phyloP scores from a whole-genome alignment of 2,888 invertebrate genomes.

The Caenorhabditis plicata region DNA sequence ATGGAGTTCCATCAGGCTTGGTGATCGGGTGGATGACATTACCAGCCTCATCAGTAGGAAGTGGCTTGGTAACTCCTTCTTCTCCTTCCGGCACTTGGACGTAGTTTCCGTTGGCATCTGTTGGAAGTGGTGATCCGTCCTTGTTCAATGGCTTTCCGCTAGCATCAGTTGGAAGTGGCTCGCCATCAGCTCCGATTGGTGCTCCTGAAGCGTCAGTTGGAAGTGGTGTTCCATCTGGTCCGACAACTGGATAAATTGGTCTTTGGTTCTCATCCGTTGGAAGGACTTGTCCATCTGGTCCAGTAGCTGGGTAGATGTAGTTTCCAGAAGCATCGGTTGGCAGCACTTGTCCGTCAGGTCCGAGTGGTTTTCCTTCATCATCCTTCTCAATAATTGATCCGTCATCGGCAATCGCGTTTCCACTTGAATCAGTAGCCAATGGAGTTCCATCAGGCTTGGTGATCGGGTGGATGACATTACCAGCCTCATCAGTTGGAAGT shows the following conservation, averaged over 20 bases:
- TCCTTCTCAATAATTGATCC: conserved; percentile 17
- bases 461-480: conserved; percentile 31
- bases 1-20: conserved; percentile 18
- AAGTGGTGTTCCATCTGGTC: conserved; percentile 3
- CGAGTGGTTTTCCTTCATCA: conserved; percentile 37
- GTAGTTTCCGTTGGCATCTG: conserved; percentile 12
- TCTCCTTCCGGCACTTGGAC: conserved; percentile 12
- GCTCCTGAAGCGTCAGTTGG: conserved; percentile 11
- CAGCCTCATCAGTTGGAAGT: conserved; percentile 38
- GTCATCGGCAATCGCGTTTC: conserved; percentile 13
- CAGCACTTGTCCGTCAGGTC: conserved; percentile 8
- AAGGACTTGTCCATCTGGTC: conserved; percentile 7
- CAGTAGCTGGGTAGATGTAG: conserved; percentile 32
- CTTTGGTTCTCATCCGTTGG: conserved; percentile 7
- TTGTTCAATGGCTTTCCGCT: conserved; percentile 20
- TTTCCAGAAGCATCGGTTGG: conserved; percentile 37
- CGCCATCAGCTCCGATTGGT: conserved; percentile 37
- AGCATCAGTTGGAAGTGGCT: conserved; percentile 6
- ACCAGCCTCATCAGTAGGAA: conserved; percentile 22
- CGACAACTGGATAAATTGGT: conserved; percentile 9
- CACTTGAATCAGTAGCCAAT: conserved; percentile 22
- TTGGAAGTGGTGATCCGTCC: conserved; percentile 13
- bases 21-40: conserved; percentile 31
- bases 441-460: conserved; percentile 21
- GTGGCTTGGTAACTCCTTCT: not conserved